phyloP scores from a whole-genome alignment of 2,113 vertebrate species.

The Oncorhynchus masou region DNA sequence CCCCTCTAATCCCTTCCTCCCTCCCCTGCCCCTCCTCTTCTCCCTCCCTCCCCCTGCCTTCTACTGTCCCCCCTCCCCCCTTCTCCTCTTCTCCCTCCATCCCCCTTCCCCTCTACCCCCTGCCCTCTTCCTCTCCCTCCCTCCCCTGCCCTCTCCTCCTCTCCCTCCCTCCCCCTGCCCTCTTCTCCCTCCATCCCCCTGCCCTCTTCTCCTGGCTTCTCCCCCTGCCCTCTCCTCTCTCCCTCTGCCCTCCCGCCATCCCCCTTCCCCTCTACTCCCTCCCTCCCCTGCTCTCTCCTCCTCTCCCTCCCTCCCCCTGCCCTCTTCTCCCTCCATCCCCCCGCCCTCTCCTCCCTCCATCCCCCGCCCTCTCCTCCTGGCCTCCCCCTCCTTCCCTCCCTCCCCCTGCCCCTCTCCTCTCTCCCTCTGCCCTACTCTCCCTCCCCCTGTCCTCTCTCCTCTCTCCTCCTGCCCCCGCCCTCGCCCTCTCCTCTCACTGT shows the following conservation, averaged over 20 bases:
- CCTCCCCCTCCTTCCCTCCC: background rate
- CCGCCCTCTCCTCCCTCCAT: background rate
- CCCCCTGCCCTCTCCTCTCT: no score
- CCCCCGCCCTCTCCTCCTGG: background rate
- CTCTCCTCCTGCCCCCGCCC: background rate
- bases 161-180: background rate
- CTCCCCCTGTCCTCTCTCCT: background rate
- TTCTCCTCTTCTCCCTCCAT: conserved; percentile 6
- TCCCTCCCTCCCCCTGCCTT: background rate
- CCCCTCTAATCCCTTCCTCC: background rate
- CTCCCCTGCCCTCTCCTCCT: background rate
- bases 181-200: conserved; percentile 3
- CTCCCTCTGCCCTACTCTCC: background rate
- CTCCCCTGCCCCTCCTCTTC: no score
- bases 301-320: background rate
- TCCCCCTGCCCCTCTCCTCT: conserved; percentile 6
- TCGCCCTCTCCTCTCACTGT: conserved; percentile 14
- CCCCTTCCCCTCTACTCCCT: no score
- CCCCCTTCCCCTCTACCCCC: background rate
- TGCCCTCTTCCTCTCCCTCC: no score
- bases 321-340: background rate
- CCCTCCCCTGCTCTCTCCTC: background rate
- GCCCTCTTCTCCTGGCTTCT: background rate
- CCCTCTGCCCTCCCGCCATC: no score
- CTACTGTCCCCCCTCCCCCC: background rate